These are phyloP conservation scores for Colletes collaris DNA, from an alignment of 2,888 invertebrate genomes.

Conservation along the genomic window DNA sequence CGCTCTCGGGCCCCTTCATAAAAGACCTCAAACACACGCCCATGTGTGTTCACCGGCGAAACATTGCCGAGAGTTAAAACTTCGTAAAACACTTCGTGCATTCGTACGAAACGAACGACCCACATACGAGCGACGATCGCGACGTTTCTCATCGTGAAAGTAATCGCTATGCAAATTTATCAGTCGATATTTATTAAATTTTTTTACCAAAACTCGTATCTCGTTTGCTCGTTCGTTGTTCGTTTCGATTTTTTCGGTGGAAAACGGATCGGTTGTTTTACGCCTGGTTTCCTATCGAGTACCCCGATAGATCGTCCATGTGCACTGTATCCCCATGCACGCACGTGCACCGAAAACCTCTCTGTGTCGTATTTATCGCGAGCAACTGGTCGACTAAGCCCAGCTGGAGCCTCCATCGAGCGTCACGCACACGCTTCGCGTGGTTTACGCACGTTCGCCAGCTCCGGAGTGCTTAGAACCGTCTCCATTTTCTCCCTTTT, in stretches of 20 bases:
- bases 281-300: too few species aligned
- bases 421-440: constrained; percentile 25
- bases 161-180: too few species aligned
- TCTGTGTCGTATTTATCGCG: constrained; percentile 62
- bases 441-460: constrained; percentile 46
- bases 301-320: too few species aligned
- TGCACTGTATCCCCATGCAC: background rate
- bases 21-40: constrained; percentile 46
- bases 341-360: constrained; percentile 50
- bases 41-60: constrained; percentile 35
- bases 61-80: constrained; percentile 8
- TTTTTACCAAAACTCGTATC: too few species aligned
- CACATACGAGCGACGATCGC: constrained; percentile 22
- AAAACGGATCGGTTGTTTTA: too few species aligned
- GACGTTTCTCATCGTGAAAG: background rate
- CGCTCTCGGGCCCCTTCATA: constrained; percentile 24
- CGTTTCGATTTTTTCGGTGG: too few species aligned
- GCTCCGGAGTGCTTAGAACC: constrained; percentile 18
- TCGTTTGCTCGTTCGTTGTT: too few species aligned
- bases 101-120: constrained; percentile 43
- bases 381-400: constrained; percentile 61
- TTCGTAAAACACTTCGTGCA: constrained; percentile 33
- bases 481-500: constrained; percentile 1
- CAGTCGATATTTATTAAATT: too few species aligned
- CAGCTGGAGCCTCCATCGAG: constrained; percentile 12